phyloP scores from a whole-genome alignment of 92 coral and sea anemone genomes.

The Ricordea florida region DNA sequence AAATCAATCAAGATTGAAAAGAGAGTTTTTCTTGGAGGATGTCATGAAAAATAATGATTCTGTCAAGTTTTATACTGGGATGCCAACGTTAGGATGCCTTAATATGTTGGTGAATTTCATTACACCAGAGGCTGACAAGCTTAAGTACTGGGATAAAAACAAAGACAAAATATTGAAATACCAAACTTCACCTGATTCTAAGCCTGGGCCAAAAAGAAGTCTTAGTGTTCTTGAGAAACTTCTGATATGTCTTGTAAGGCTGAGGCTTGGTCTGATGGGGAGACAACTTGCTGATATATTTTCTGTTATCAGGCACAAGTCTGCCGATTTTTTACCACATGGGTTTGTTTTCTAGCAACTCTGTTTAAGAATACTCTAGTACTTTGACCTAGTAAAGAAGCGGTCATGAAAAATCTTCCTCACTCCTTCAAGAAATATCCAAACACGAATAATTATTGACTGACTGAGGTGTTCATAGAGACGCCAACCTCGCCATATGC shows the following conservation, averaged over 20 bases:
- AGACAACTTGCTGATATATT: conserved; percentile 50
- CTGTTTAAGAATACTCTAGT: conserved; percentile 24
- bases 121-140: conserved; percentile 28
- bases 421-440: conserved; percentile 45
- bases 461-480: conserved; percentile 39
- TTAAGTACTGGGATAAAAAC: conserved; percentile 53
- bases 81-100: conserved; percentile 35
- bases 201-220: conserved; percentile 51
- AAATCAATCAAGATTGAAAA: conserved; percentile 11
- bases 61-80: conserved; percentile 37
- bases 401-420: conserved; percentile 33
- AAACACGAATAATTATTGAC: conserved; percentile 41
- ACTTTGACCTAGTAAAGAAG: conserved; percentile 35
- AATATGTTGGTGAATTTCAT: conserved; percentile 21
- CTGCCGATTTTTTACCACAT: conserved; percentile 40
- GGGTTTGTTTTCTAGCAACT: conserved; percentile 53
- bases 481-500: conserved; percentile 51
- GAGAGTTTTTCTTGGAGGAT: conserved; percentile 38
- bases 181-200: conserved; percentile 8
- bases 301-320: conserved; percentile 26
- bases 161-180: conserved; percentile 32
- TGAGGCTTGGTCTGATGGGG: conserved; percentile 54
- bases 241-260: conserved; percentile 36
- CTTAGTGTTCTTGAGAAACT: conserved; percentile 35
- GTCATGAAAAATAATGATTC: conserved; percentile 41